Base-by-base conservation (phyloP, 2,888 invertebrate species). In the Tiphia femorata region DNA sequence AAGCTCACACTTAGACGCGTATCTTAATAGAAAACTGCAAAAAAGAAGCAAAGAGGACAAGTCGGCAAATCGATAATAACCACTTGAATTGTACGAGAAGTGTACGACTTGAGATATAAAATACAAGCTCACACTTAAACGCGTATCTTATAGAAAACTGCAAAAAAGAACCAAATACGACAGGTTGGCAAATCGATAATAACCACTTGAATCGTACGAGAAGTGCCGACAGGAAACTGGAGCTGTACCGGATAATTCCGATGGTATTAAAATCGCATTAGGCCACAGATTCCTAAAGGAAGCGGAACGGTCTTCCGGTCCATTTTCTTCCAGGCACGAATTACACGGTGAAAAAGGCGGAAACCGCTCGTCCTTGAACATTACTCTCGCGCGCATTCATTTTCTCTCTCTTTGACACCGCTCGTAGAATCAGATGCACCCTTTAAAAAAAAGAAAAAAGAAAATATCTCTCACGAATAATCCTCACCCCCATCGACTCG, bases 201-300 rank as follows among this genome's bases (percentile, higher is more conserved):
- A 10, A 10, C 5, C 37, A 17, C 16, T 44, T 52, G 40, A 30
- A 51, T 37, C 33, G 50, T 20, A 52, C 37, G 38, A 37, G 12
- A 37, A 49, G 51, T 35, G 52, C 62, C 67, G 60, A 63, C 63
- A 66, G 63, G 58, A 67, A 63, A 44, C 50, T 37, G 27, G 49
- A 60, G 55, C 30, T n/a, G n/a, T n/a, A n/a, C n/a, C n/a, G n/a
- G n/a, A n/a, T n/a, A 17, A 37, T 51, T 56, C 59, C 52, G 56
- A 58, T 64, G 69, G 60, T 60, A 75, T 75, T 75, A 75, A 75
- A 75, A 51, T 73, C 75, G 47, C 75, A 73, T 75, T 75, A 75
- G 67, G n/a, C 55, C 35, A 29, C 20, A 37, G 50, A n/a, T n/a
- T 41, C 20, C 20, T 38, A 27, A 35, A 47, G 50, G 41, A 51